Evolutionary conservation across 2,113 vertebrate genomes (phyloP).

Genomic region (Cyphomyrus discorhynchus): DNA sequence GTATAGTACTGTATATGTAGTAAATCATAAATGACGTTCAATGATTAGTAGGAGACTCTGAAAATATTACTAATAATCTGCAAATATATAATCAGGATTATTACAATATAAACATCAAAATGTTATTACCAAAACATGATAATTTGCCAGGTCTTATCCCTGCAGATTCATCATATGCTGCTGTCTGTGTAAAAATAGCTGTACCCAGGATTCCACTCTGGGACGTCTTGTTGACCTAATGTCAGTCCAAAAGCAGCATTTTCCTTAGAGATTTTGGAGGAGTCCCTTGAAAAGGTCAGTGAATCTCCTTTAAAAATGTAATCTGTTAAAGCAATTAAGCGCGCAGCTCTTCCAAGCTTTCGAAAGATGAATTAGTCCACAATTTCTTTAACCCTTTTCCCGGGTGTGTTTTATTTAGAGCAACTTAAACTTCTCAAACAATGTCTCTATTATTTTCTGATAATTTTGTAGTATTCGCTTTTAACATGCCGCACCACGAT

Average conservation of each 20-base stretch:
- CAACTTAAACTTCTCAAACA: too few species aligned
- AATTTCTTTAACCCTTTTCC: too few species aligned
- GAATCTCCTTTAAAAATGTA: background rate
- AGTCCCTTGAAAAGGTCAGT: background rate
- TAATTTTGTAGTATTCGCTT: too few species aligned
- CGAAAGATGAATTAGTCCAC: too few species aligned
- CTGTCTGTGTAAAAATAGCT: background rate
- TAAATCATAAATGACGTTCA: background rate
- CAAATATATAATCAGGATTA: background rate
- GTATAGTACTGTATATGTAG: background rate
- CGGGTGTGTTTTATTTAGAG: too few species aligned
- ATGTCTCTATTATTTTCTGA: too few species aligned
- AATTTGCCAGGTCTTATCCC: background rate
- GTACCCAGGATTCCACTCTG: background rate
- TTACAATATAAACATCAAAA: background rate
- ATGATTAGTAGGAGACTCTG: background rate
- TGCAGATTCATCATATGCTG: background rate
- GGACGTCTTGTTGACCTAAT: background rate
- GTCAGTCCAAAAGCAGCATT: background rate
- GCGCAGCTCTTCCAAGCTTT: too few species aligned
- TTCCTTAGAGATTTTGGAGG: background rate
- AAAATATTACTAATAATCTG: background rate
- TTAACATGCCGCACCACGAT: too few species aligned
- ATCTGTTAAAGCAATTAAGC: too few species aligned
- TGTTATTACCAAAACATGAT: background rate